These are phyloP conservation scores for Microctonus brassicae DNA, from an alignment of 2,888 invertebrate genomes.

Conservation along the genomic window DNA sequence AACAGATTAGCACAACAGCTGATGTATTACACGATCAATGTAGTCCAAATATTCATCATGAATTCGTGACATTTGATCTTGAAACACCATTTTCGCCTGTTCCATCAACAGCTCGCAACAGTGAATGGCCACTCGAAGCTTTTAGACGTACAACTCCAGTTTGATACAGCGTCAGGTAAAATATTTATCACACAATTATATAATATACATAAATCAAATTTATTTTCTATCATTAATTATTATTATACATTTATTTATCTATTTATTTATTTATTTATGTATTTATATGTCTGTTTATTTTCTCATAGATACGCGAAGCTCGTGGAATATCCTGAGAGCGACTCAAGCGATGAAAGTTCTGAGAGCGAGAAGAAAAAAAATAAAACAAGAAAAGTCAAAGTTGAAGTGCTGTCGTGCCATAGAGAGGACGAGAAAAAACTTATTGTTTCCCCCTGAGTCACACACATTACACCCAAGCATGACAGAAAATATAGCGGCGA, in stretches of 20 bases:
- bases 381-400: slow-evolving; percentile 25
- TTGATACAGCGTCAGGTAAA: slow-evolving; percentile 67
- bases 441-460: slow-evolving; percentile 25
- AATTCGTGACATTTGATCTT: slow-evolving; percentile 80
- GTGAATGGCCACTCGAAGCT: slow-evolving; percentile 69
- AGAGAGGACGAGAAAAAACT: slow-evolving; percentile 20
- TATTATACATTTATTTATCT: background rate
- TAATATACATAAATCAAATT: background rate
- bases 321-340: slow-evolving; percentile 52
- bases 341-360: slow-evolving; percentile 51
- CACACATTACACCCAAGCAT: background rate
- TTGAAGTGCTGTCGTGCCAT: slow-evolving; percentile 34
- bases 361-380: slow-evolving; percentile 45
- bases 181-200: background rate
- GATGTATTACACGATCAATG: slow-evolving; percentile 69
- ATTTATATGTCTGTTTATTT: slow-evolving; percentile 16
- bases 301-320: slow-evolving; percentile 64
- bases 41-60: slow-evolving; percentile 74
- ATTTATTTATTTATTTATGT: background rate
- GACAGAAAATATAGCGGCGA: background rate
- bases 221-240: background rate
- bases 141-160: slow-evolving; percentile 70
- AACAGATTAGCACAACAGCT: slow-evolving; percentile 75
- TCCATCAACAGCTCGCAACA: slow-evolving; percentile 67
- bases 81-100: slow-evolving; percentile 72